phyloP scores from a whole-genome alignment of 2,113 vertebrate genomes.

The Sclerurus mexicanus region DNA sequence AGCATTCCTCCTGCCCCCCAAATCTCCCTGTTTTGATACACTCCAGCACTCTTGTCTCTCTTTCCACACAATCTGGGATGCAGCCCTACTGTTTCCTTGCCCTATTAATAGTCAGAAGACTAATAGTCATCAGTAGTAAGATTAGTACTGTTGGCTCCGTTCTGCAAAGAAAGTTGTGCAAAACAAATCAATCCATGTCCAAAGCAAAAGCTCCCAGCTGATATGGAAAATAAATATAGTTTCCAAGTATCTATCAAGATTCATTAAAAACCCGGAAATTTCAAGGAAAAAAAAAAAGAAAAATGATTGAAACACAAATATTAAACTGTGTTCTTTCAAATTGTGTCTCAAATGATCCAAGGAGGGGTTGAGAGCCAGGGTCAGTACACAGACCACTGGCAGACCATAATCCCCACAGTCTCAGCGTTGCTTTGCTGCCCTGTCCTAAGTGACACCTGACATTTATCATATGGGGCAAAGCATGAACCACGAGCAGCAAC shows the following conservation, averaged over 20 bases:
- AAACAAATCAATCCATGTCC: constrained; percentile 32
- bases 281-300: neutral
- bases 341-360: neutral
- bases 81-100: neutral
- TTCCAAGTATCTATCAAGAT: constrained; percentile 18
- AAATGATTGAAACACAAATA: neutral
- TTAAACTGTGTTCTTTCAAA: neutral
- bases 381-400: constrained; percentile 25
- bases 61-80: neutral
- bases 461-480: constrained; percentile 12
- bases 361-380: constrained; percentile 6
- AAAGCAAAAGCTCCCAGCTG: neutral
- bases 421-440: constrained; percentile 21
- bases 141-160: neutral
- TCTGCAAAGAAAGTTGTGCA: neutral
- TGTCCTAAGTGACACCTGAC: constrained; percentile 21
- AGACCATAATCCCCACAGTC: constrained; percentile 1
- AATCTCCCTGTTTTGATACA: neutral
- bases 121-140: neutral
- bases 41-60: neutral
- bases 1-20: neutral
- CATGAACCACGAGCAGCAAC: neutral
- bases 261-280: neutral
- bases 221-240: neutral
- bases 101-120: neutral